phyloP scores from a whole-genome alignment of 2,888 invertebrate species.

The Augiades crinisus region DNA sequence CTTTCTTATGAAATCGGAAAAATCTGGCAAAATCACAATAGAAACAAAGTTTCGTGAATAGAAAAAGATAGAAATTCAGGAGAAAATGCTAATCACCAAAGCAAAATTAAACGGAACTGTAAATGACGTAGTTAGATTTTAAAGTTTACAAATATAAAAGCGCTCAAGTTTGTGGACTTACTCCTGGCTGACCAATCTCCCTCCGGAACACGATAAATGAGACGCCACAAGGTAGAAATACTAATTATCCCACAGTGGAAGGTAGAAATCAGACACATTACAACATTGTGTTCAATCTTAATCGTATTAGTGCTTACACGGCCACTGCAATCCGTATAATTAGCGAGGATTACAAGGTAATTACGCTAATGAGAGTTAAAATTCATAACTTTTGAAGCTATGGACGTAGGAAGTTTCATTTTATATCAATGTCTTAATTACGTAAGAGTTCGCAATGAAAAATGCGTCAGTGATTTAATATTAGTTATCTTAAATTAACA shows the following conservation, averaged over 20 bases:
- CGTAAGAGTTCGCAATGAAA: background rate
- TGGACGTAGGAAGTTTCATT: background rate
- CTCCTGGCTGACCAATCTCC: conserved; percentile 77
- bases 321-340: conserved; percentile 31
- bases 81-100: conserved; percentile 69
- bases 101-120: conserved; percentile 73
- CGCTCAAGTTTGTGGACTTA: conserved; percentile 79
- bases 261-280: conserved; percentile 50
- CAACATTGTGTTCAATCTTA: conserved; percentile 58
- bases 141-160: conserved; percentile 79
- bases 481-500: too few relatives aligned
- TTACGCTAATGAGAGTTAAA: conserved; percentile 8
- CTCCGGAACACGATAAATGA: conserved; percentile 75
- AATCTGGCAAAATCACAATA: conserved; percentile 39
- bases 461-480: too few relatives aligned
- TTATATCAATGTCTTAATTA: background rate
- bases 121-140: conserved; percentile 81
- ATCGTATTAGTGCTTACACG: conserved; percentile 61
- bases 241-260: conserved; percentile 72
- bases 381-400: conserved; percentile 2
- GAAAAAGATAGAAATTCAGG: conserved; percentile 59
- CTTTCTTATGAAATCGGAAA: conserved; percentile 23
- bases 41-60: conserved; percentile 45
- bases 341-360: conserved; percentile 19
- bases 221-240: conserved; percentile 76